These are phyloP conservation scores for Alligator mississippiensis DNA, from an alignment of 2,113 vertebrate genomes.

Conservation along the genomic window DNA sequence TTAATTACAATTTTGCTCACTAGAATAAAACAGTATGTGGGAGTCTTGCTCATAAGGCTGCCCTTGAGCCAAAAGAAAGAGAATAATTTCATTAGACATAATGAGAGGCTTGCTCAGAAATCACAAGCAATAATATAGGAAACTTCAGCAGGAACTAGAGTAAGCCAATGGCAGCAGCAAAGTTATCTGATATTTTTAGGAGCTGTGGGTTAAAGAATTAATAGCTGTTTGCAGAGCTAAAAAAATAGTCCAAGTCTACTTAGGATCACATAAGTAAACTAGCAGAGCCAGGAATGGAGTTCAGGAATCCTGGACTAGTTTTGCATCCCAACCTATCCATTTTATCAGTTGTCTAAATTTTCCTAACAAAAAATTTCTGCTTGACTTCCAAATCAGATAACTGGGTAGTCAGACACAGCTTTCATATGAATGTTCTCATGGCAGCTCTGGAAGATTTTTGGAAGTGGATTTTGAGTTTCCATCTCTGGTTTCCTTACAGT, in stretches of 20 bases:
- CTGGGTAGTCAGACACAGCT: not conserved
- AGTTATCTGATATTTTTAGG: not conserved
- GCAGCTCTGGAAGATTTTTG: not conserved
- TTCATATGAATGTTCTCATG: not conserved
- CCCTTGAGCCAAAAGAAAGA: not conserved
- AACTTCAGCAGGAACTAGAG: not conserved
- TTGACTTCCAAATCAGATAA: not conserved
- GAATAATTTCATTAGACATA: not conserved
- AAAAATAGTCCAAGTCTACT: not conserved
- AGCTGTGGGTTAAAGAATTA: not conserved
- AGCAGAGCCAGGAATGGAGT: not conserved
- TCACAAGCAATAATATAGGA: not conserved
- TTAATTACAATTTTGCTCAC: conserved; percentile 18
- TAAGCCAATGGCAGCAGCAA: not conserved
- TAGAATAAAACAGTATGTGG: not conserved
- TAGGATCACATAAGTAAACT: too few species aligned
- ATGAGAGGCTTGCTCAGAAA: not conserved
- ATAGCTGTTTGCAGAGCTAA: not conserved
- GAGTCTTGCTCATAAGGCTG: not conserved
- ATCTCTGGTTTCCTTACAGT: not conserved
- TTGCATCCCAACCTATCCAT: not conserved
- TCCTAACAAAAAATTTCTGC: not conserved
- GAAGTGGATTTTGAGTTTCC: too few species aligned
- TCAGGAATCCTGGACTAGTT: not conserved
- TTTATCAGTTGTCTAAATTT: not conserved